phyloP scores from a whole-genome alignment of 1,140 invertebrate genomes.

The Trichogramma pretiosum region DNA sequence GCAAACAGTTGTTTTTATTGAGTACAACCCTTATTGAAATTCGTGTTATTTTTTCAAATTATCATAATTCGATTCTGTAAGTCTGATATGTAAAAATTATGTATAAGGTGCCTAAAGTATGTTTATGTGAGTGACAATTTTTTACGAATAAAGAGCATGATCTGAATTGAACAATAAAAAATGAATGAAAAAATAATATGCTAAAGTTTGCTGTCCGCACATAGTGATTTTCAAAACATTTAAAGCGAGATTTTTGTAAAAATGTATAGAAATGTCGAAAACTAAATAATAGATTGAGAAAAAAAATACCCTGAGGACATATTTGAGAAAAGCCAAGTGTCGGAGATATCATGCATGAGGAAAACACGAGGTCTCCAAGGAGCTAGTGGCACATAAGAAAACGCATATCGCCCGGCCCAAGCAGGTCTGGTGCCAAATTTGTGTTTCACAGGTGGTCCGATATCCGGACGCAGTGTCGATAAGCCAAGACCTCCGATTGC shows the following conservation, averaged over 20 bases:
- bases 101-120: too few species aligned
- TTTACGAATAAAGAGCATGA: background rate
- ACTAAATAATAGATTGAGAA: too few species aligned
- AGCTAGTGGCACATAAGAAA: slow-evolving; percentile 74
- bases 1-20: too few species aligned
- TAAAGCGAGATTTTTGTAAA: too few species aligned
- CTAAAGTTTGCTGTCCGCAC: slow-evolving; percentile 17
- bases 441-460: slow-evolving; percentile 47
- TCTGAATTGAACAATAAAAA: slow-evolving; percentile 9
- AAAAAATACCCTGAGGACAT: slow-evolving; percentile 62
- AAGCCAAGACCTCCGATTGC: slow-evolving; percentile 38
- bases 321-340: slow-evolving; percentile 80
- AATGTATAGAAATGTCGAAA: too few species aligned
- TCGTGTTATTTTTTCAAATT: too few species aligned
- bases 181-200: slow-evolving; percentile 20
- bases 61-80: too few species aligned
- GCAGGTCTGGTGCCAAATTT: slow-evolving; percentile 68
- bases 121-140: too few species aligned
- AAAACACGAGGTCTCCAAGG: slow-evolving; percentile 75
- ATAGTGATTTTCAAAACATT: too few species aligned
- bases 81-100: too few species aligned
- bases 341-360: slow-evolving; percentile 60
- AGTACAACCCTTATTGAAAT: too few species aligned
- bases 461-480: slow-evolving; percentile 41
- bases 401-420: slow-evolving; percentile 79